A percentile compares a stretch with the other conserved stretches of the same genome.
phyloP scores from a whole-genome alignment of 2,113 vertebrate genomes.

The Elachura formosa region DNA sequence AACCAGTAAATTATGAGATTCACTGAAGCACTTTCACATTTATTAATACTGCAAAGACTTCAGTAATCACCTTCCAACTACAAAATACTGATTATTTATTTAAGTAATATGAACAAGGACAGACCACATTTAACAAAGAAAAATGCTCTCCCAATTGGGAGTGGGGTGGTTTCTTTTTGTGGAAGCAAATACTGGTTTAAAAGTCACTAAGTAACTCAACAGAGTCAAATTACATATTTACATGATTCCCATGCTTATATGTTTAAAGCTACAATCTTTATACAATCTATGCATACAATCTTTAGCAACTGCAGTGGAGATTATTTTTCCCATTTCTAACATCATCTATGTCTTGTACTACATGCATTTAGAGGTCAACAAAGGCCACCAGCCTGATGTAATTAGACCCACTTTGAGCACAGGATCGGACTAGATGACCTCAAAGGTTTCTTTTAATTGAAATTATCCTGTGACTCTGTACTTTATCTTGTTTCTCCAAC shows the following conservation, averaged over 20 bases:
- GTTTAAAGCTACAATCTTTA: not conserved
- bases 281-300: fast-evolving
- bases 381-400: not conserved
- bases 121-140: not conserved
- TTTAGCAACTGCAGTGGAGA: not conserved
- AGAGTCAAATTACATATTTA: not conserved
- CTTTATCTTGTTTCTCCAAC: not conserved
- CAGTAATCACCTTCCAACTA: not conserved
- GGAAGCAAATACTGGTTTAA: not conserved
- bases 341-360: not conserved
- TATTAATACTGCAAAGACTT: not conserved
- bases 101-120: not conserved
- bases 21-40: not conserved
- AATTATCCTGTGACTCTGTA: not conserved
- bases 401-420: not conserved
- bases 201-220: not conserved
- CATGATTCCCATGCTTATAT: not conserved
- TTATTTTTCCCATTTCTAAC: not conserved
- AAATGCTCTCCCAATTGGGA: not conserved
- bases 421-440: not conserved
- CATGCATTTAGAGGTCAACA: not conserved
- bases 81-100: not conserved
- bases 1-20: not conserved
- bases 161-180: not conserved
- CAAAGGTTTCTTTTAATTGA: not conserved